Percentiles rank a stretch among this genome's conserved stretches.
Evolutionary conservation across 2,888 invertebrate species (phyloP).

Genomic region (Melanotus villosus): DNA sequence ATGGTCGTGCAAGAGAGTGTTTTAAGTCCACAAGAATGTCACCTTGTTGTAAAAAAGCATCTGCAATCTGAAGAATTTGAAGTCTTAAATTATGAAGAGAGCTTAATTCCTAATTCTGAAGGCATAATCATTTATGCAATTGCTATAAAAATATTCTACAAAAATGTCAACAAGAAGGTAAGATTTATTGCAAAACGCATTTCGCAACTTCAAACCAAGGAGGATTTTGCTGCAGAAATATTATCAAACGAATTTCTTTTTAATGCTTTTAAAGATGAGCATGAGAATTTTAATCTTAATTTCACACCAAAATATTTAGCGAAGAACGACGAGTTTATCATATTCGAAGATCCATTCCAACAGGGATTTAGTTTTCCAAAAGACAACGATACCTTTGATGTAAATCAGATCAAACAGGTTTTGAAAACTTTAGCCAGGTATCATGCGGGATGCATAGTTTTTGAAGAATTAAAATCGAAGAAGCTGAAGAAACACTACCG

Average conservation of each 20-base stretch:
- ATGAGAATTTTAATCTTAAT: neutral
- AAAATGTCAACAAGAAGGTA: neutral
- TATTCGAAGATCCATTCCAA: conserved; percentile 64
- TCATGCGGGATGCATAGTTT: conserved; percentile 61
- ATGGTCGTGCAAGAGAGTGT: too few relatives aligned
- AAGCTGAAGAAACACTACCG: conserved; percentile 29
- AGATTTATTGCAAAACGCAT: neutral
- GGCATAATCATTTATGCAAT: neutral
- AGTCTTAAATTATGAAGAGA: conserved; percentile 28
- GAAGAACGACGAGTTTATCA: conserved; percentile 58
- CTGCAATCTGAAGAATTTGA: conserved; percentile 18
- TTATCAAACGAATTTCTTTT: neutral
- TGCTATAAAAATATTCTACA: neutral
- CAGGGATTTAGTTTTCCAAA: conserved; percentile 51
- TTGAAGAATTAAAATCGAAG: conserved; percentile 33
- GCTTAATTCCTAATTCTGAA: too few relatives aligned
- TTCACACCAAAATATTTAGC: neutral
- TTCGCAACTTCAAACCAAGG: neutral
- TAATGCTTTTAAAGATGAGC: neutral
- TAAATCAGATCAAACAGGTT: conserved; percentile 50
- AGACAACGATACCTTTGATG: conserved; percentile 21
- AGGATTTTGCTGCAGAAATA: neutral
- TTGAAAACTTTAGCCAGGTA: conserved; percentile 56
- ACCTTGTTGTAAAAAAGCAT: conserved; percentile 15
- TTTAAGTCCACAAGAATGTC: neutral